Evolutionary conservation across 64 coral and sea anemone species (phyloP).

Genomic region (Porites lutea): DNA sequence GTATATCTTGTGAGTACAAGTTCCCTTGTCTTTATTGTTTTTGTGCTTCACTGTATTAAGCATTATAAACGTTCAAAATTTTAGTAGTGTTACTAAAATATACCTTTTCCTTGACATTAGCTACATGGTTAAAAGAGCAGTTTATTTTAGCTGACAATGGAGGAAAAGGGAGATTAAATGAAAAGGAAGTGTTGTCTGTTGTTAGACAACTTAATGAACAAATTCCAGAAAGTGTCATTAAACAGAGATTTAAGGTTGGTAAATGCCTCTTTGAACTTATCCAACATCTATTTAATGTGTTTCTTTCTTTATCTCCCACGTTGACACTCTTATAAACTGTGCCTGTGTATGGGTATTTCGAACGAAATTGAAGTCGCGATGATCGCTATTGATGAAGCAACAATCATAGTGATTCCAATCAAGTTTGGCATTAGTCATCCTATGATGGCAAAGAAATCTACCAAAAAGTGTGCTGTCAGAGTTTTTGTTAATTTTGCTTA

Average conservation of each 20-base stretch:
- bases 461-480: too few relatives aligned
- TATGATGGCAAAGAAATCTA: too few relatives aligned
- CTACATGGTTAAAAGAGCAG: slow-evolving; percentile 94
- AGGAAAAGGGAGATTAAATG: slow-evolving; percentile 88
- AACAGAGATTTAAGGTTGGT: slow-evolving; percentile 97
- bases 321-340: too few relatives aligned
- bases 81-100: not conserved
- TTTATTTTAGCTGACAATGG: slow-evolving; percentile 94
- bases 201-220: slow-evolving; percentile 88
- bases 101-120: slow-evolving; percentile 55
- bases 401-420: too few relatives aligned
- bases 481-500: too few relatives aligned
- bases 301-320: too few relatives aligned
- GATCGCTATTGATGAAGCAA: too few relatives aligned
- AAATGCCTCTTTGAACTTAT: not conserved
- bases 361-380: too few relatives aligned
- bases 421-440: too few relatives aligned
- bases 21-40: not conserved
- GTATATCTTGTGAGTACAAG: not conserved
- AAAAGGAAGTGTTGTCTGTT: slow-evolving; percentile 89
- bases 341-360: too few relatives aligned
- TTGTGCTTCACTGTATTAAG: not conserved
- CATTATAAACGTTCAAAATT: not conserved
- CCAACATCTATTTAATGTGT: not conserved
- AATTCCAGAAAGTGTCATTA: slow-evolving; percentile 84